phyloP scores from a whole-genome alignment of 2,113 vertebrate species.

The Polypterus bichir region DNA sequence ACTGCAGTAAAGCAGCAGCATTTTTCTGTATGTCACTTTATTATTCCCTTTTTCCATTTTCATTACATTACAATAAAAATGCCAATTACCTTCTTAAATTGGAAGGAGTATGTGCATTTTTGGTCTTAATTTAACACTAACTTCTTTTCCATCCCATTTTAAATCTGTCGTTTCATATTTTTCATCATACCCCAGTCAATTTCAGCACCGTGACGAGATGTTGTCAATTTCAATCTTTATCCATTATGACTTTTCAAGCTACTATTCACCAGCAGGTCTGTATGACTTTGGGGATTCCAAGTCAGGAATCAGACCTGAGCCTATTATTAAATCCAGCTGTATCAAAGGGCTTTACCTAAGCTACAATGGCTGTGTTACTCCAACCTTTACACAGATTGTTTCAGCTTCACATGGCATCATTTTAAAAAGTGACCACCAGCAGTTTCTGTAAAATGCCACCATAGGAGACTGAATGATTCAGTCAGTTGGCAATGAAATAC shows the following conservation, averaged over 20 bases:
- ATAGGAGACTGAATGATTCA: neutral
- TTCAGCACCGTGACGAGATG: neutral
- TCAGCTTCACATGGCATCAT: neutral
- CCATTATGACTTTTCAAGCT: neutral
- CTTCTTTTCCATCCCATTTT: neutral
- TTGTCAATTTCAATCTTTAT: neutral
- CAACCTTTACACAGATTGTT: neutral
- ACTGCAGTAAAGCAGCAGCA: too few species aligned
- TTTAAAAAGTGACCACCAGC: constrained; percentile 1
- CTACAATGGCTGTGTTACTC: neutral
- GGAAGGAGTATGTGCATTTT: neutral
- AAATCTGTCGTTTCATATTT: neutral
- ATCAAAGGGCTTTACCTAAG: neutral
- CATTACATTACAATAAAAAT: neutral
- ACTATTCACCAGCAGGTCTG: neutral
- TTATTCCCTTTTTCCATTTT: too few species aligned
- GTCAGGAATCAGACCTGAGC: neutral
- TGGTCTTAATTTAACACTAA: neutral
- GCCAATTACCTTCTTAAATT: neutral
- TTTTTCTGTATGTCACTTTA: too few species aligned
- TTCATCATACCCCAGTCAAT: neutral
- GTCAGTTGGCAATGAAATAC: neutral
- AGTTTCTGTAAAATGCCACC: neutral
- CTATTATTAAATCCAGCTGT: neutral
- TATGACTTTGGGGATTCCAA: neutral